phyloP scores from a whole-genome alignment of 1,140 invertebrate species.

The Vollenhovia emeryi region DNA sequence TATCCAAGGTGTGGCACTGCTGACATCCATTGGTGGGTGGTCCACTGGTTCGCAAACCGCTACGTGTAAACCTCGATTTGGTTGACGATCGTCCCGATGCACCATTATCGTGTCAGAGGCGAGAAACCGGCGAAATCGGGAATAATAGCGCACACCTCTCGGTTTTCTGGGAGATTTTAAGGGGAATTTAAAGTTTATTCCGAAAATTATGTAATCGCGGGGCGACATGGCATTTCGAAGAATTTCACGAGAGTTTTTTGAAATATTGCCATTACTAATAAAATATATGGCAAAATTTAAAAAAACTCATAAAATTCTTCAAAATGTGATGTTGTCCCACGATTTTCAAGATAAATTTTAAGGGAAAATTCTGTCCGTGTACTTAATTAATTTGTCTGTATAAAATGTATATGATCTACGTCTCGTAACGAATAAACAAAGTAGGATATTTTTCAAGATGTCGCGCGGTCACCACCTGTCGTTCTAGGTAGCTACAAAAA shows the following conservation, averaged over 20 bases:
- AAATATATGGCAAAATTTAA: too few relatives aligned
- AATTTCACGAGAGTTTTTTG: too few relatives aligned
- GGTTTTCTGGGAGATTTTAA: conserved; percentile 24
- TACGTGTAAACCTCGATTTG: conserved; percentile 79
- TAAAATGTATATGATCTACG: neutral
- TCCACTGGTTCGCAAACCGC: conserved; percentile 73
- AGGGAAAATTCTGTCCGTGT: too few relatives aligned
- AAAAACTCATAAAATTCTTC: too few relatives aligned
- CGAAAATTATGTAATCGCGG: too few relatives aligned
- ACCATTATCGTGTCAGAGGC: conserved; percentile 12
- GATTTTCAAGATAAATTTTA: too few relatives aligned
- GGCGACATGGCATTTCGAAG: too few relatives aligned
- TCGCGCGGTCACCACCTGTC: conserved; percentile 65
- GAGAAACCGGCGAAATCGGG: conserved; percentile 33
- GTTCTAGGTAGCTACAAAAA: conserved; percentile 38
- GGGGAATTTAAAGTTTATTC: too few relatives aligned
- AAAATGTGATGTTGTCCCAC: too few relatives aligned
- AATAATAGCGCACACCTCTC: conserved; percentile 20
- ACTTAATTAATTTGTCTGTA: too few relatives aligned
- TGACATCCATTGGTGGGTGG: conserved; percentile 77
- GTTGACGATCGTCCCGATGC: conserved; percentile 70
- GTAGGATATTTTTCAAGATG: conserved; percentile 40
- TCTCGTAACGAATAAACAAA: conserved; percentile 27
- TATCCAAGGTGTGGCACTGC: conserved; percentile 81
- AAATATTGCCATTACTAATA: too few relatives aligned